phyloP scores from a whole-genome alignment of 1,140 invertebrate genomes.

The Bathynomus jamesi region DNA sequence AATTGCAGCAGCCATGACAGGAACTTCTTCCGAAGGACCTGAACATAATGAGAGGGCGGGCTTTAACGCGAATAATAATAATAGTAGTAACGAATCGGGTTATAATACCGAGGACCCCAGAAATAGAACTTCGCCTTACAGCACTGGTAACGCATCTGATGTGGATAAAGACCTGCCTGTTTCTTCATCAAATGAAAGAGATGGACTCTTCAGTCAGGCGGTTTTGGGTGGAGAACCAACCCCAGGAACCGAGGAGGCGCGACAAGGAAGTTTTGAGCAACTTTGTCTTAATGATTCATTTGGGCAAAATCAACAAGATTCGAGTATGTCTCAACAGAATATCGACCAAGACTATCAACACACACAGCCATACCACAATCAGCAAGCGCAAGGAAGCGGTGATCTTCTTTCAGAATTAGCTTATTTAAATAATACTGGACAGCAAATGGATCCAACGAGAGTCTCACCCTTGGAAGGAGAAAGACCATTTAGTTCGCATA shows the following conservation, averaged over 20 bases:
- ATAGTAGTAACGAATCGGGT: slow-evolving; percentile 1
- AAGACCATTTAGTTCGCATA: slow-evolving; percentile 24
- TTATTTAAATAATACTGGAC: neutral
- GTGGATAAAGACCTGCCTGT: neutral
- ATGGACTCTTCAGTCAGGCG: slow-evolving; percentile 35
- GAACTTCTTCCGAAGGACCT: slow-evolving; percentile 18
- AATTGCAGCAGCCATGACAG: slow-evolving; percentile 36
- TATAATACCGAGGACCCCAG: neutral
- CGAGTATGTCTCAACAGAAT: slow-evolving; percentile 12
- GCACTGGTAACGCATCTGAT: slow-evolving; percentile 1
- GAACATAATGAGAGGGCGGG: slow-evolving; percentile 12
- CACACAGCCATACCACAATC: neutral
- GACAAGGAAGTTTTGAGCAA: slow-evolving; percentile 33
- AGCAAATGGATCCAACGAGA: neutral
- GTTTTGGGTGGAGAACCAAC: slow-evolving; percentile 18
- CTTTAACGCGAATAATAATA: slow-evolving; percentile 10
- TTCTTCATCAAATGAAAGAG: slow-evolving; percentile 8
- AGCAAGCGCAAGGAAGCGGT: neutral
- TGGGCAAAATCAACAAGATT: slow-evolving; percentile 19
- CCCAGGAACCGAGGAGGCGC: slow-evolving; percentile 7
- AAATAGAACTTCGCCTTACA: neutral
- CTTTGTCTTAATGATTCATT: slow-evolving; percentile 35
- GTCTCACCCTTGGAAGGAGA: neutral
- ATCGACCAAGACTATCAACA: neutral
- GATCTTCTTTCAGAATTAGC: neutral